These are phyloP conservation scores for Glyptemys insculpta DNA, from an alignment of 2,797 vertebrate species.

Conservation along the genomic window DNA sequence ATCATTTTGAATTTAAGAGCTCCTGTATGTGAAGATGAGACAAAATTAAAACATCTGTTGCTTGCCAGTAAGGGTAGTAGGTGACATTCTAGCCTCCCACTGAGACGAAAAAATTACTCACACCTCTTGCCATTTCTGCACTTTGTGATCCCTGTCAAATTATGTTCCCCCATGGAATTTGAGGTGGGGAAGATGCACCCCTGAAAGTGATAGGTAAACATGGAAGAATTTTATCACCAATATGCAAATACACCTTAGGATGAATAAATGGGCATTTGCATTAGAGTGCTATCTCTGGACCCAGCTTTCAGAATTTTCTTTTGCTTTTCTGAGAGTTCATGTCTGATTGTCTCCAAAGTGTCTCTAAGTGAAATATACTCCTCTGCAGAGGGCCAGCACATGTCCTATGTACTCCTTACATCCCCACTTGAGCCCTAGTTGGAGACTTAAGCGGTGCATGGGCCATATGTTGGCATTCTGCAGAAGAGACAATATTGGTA, in stretches of 20 bases:
- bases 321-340: neutral
- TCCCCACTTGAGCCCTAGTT: neutral
- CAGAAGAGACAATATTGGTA: neutral
- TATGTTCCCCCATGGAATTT: neutral
- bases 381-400: neutral
- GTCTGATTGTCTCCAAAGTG: neutral
- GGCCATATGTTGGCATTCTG: neutral
- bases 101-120: neutral
- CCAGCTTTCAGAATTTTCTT: neutral
- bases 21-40: slow-evolving; percentile 15
- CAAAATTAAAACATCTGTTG: slow-evolving; percentile 48
- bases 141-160: neutral
- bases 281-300: accelerated
- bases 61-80: slow-evolving; percentile 6
- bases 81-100: neutral
- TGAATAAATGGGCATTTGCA: neutral
- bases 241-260: neutral
- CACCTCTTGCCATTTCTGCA: neutral
- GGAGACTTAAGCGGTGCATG: neutral
- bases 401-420: accelerated
- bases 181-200: neutral
- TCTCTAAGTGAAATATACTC: neutral
- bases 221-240: neutral
- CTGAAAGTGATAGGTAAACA: neutral
- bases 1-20: slow-evolving; percentile 34